phyloP scores from a whole-genome alignment of 2,888 invertebrate species.

The Hedya salicella region DNA sequence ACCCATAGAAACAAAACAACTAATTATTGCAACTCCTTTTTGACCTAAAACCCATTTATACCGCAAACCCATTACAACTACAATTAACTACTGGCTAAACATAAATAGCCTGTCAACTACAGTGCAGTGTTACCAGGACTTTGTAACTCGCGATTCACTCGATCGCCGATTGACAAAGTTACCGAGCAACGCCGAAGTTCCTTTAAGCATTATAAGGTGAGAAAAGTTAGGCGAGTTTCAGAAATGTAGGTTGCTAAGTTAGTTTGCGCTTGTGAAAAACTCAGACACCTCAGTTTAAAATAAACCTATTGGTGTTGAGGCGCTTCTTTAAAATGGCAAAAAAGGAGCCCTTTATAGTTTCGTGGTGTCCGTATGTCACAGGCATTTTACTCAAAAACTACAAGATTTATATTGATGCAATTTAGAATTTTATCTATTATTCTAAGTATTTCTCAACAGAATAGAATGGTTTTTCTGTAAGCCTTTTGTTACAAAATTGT shows the following conservation, averaged over 20 bases:
- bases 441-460: too few species aligned
- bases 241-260: slow-evolving; percentile 19
- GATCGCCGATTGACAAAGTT: slow-evolving; percentile 38
- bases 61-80: slow-evolving; percentile 23
- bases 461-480: too few species aligned
- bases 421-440: too few species aligned
- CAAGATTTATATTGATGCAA: too few species aligned
- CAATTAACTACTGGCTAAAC: slow-evolving; percentile 29
- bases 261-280: neutral
- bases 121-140: slow-evolving; percentile 25
- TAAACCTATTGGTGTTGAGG: too few species aligned
- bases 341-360: too few species aligned
- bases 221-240: slow-evolving; percentile 31
- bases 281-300: neutral
- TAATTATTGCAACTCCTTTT: neutral
- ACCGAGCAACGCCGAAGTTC: slow-evolving; percentile 35
- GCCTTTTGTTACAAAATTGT: too few species aligned
- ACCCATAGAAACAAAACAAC: neutral
- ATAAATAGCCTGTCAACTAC: slow-evolving; percentile 38
- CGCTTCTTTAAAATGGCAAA: too few species aligned
- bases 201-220: slow-evolving; percentile 36
- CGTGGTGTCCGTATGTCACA: too few species aligned
- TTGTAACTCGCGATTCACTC: slow-evolving; percentile 25
- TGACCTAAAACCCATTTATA: slow-evolving; percentile 24
- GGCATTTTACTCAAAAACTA: too few species aligned